These are phyloP conservation scores for Tangara arthus DNA, from an alignment of 2,797 vertebrate species.

Conservation along the genomic window DNA sequence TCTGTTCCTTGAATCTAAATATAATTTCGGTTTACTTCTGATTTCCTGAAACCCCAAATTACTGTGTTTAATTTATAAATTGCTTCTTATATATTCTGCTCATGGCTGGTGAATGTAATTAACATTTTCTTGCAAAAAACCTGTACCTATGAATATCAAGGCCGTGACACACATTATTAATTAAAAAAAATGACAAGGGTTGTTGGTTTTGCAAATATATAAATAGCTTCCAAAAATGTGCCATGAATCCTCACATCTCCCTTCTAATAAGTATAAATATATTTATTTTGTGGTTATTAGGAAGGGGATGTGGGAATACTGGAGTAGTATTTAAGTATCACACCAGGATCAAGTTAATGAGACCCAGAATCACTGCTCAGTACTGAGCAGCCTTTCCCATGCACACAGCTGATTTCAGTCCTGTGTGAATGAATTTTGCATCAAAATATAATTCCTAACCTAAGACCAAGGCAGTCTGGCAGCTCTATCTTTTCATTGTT, in stretches of 20 bases:
- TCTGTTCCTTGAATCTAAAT: constrained; percentile 1
- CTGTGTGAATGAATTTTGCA: background rate
- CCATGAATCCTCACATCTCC: background rate
- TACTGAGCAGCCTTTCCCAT: background rate
- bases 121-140: constrained; percentile 4
- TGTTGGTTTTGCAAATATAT: background rate
- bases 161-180: background rate
- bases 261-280: background rate
- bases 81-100: constrained; percentile 1
- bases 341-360: background rate
- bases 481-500: background rate
- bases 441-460: background rate
- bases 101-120: constrained; percentile 36
- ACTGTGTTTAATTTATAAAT: constrained; percentile 45
- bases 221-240: background rate
- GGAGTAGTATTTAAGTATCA: background rate
- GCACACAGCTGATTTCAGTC: background rate
- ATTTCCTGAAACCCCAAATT: background rate
- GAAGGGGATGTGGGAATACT: background rate
- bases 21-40: constrained; percentile 16
- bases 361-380: background rate
- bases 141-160: constrained; percentile 32
- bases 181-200: background rate
- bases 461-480: background rate
- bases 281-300: background rate